Conservation (phyloP, 2,797 vertebrate genomes). For the Hemibagrus guttatus region DNA sequence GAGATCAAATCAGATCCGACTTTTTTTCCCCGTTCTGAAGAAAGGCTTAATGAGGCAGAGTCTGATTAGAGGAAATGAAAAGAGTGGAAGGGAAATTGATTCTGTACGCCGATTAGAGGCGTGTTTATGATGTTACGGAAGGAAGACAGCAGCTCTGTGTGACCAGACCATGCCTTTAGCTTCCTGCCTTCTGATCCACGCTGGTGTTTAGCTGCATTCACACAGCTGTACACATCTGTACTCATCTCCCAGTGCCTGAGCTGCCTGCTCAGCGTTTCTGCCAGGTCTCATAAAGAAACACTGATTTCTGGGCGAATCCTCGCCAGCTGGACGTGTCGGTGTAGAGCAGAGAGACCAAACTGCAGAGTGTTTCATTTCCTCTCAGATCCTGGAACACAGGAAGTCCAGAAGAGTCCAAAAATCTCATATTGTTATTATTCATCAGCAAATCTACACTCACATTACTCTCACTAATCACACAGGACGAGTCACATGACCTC, state of each 20-base stretch:
- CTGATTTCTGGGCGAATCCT: conserved; percentile 34
- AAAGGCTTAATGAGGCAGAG: background rate
- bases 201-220: background rate
- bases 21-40: background rate
- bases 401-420: background rate
- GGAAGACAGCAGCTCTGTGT: background rate
- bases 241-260: background rate
- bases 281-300: background rate
- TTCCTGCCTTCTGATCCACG: background rate
- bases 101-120: background rate
- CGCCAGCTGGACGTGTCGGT: conserved; percentile 58
- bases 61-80: conserved; percentile 8
- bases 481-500: background rate
- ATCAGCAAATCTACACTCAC: background rate
- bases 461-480: background rate
- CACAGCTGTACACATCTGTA: too few relatives aligned
- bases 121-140: background rate
- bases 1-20: background rate
- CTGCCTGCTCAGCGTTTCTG: background rate
- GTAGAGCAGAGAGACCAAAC: conserved; percentile 59
- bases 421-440: background rate
- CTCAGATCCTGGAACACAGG: conserved; percentile 50
- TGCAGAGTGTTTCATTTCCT: conserved; percentile 63
- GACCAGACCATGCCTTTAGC: background rate
- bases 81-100: conserved; percentile 6